A percentile compares a stretch with the other conserved stretches of the same genome.
These are phyloP conservation scores for Brachionus paranguensis DNA, from an alignment of 1,140 invertebrate genomes.

Conservation along the genomic window DNA sequence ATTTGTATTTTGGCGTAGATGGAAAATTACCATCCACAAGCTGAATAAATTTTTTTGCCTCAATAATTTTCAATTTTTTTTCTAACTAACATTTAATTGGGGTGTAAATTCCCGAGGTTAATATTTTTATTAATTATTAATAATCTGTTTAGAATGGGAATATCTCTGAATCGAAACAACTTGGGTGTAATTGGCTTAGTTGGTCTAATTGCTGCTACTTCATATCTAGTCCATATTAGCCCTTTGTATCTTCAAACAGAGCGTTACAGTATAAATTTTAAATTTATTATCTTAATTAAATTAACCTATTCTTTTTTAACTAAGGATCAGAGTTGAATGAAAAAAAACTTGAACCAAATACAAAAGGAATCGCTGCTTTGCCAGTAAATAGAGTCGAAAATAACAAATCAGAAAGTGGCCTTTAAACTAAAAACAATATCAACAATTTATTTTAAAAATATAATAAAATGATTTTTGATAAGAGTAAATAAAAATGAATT, in stretches of 20 bases:
- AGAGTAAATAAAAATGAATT: background rate
- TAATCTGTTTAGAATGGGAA: background rate
- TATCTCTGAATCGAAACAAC: background rate
- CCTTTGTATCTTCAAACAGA: conserved; percentile 17
- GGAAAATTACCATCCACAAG: background rate
- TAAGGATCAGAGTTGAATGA: background rate
- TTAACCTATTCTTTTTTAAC: background rate
- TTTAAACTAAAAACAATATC: background rate
- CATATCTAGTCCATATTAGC: conserved; percentile 27
- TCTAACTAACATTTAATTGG: background rate
- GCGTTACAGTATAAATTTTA: background rate
- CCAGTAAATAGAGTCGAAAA: background rate
- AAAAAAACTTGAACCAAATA: background rate
- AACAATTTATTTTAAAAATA: background rate
- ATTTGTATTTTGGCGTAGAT: conserved; percentile 38
- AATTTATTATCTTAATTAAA: background rate
- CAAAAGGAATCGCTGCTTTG: background rate
- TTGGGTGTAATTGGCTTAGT: background rate
- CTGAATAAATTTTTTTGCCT: background rate
- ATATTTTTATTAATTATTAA: background rate
- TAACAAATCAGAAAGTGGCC: background rate
- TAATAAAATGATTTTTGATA: background rate
- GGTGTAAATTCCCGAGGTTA: background rate
- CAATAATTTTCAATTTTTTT: background rate
- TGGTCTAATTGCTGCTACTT: background rate